phyloP scores from a whole-genome alignment of 2,797 vertebrate genomes.

The Alectoris magna region DNA sequence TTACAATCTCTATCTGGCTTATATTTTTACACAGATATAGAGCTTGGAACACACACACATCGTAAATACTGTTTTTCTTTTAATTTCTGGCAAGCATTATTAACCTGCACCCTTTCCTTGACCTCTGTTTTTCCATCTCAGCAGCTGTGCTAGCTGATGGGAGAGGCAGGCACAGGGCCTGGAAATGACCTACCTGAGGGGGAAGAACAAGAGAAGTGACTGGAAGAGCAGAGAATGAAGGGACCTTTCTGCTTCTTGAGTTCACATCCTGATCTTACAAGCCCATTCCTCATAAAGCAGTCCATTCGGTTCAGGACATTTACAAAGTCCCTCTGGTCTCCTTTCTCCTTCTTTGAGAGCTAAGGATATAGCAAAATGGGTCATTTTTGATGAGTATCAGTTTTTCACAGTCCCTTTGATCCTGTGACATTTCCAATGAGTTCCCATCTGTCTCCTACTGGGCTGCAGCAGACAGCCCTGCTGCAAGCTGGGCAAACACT shows the following conservation, averaged over 20 bases:
- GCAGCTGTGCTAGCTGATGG: background rate
- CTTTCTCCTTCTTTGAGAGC: background rate
- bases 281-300: background rate
- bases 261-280: background rate
- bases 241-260: background rate
- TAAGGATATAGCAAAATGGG: accelerated
- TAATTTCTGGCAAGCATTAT: background rate
- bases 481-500: accelerated
- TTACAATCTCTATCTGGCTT: background rate
- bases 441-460: background rate
- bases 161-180: background rate
- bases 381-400: background rate
- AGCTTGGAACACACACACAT: background rate
- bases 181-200: background rate
- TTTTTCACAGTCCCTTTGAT: background rate
- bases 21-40: background rate
- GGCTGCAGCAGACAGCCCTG: background rate
- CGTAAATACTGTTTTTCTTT: background rate
- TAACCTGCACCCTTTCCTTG: background rate
- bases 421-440: background rate
- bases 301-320: background rate
- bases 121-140: background rate
- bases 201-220: background rate
- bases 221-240: background rate
- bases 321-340: background rate